Evolutionary conservation across 2,797 vertebrate genomes (phyloP).

Genomic region (Picus viridis): DNA sequence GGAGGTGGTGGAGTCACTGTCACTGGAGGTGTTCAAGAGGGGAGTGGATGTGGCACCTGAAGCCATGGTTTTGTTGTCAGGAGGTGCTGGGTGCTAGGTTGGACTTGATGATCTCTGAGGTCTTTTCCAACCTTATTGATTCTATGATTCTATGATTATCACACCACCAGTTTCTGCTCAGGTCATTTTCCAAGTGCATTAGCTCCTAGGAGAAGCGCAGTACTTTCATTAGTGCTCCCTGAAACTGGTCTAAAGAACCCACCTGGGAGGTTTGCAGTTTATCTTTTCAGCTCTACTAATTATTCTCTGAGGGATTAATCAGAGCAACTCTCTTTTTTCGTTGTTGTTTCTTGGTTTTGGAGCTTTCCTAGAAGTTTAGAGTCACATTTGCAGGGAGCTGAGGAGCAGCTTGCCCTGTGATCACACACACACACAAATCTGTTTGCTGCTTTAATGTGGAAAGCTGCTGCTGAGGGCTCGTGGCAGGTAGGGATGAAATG

Average conservation of each 20-base stretch:
- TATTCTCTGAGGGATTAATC: conserved; percentile 82
- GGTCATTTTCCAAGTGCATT: conserved; percentile 63
- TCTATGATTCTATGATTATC: not conserved
- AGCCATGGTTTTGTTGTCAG: too few relatives aligned
- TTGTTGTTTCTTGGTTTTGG: conserved; percentile 30
- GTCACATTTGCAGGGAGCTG: conserved; percentile 61
- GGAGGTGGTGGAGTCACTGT: too few relatives aligned
- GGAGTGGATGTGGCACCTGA: too few relatives aligned
- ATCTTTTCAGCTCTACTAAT: conserved; percentile 72
- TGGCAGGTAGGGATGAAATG: not conserved
- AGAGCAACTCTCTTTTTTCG: conserved; percentile 25
- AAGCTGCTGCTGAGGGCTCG: conserved; percentile 11
- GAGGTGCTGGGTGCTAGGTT: too few relatives aligned
- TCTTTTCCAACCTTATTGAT: too few relatives aligned
- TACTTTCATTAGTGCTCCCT: conserved; percentile 67
- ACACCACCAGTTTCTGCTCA: conserved; percentile 65
- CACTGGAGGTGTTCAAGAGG: too few relatives aligned
- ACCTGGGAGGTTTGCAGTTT: conserved; percentile 73
- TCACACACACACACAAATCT: conserved; percentile 29
- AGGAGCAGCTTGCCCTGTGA: conserved; percentile 49
- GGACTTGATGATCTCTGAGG: too few relatives aligned
- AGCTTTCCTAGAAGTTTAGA: conserved; percentile 67
- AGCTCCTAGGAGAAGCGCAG: conserved; percentile 62
- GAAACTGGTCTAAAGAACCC: conserved; percentile 56
- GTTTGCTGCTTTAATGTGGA: conserved; percentile 55